Evolutionary conservation across 2,888 invertebrate genomes (phyloP).

Genomic region (Cephus spinipes): DNA sequence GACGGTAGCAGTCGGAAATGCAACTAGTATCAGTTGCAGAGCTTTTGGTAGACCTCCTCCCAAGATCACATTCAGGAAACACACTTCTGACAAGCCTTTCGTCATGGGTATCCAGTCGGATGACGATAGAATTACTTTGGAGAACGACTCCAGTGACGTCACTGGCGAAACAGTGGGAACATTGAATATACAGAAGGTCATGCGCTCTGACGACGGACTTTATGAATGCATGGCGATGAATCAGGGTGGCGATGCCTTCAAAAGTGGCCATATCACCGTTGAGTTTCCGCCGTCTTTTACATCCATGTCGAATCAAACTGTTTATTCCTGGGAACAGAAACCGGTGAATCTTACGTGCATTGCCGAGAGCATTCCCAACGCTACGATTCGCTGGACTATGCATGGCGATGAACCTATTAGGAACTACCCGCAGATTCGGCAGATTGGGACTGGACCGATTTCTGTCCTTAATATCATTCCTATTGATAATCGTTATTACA

Average conservation of each 20-base stretch:
- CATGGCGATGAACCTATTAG: slow-evolving; percentile 49
- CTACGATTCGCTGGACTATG: slow-evolving; percentile 87
- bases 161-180: slow-evolving; percentile 74
- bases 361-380: slow-evolving; percentile 91
- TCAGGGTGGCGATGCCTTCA: slow-evolving; percentile 79
- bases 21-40: slow-evolving; percentile 79
- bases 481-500: slow-evolving; percentile 75
- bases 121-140: slow-evolving; percentile 77
- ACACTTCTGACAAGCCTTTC: slow-evolving; percentile 75
- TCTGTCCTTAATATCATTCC: slow-evolving; percentile 81
- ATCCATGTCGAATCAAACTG: slow-evolving; percentile 76
- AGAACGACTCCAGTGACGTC: slow-evolving; percentile 69
- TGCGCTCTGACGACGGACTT: slow-evolving; percentile 84
- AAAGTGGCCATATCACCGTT: slow-evolving; percentile 85
- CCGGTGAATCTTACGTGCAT: slow-evolving; percentile 88
- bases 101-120: slow-evolving; percentile 73
- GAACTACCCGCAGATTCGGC: slow-evolving; percentile 69
- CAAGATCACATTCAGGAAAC: slow-evolving; percentile 82
- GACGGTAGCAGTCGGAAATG: slow-evolving; percentile 74
- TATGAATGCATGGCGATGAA: slow-evolving; percentile 90
- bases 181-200: slow-evolving; percentile 75
- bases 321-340: slow-evolving; percentile 86
- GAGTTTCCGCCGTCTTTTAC: slow-evolving; percentile 87
- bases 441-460: slow-evolving; percentile 75
- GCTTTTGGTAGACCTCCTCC: slow-evolving; percentile 87